A percentile compares a stretch with the other conserved stretches of the same genome.
Conservation (phyloP, 2,113 vertebrate species). For the Gadus chalcogrammus region DNA sequence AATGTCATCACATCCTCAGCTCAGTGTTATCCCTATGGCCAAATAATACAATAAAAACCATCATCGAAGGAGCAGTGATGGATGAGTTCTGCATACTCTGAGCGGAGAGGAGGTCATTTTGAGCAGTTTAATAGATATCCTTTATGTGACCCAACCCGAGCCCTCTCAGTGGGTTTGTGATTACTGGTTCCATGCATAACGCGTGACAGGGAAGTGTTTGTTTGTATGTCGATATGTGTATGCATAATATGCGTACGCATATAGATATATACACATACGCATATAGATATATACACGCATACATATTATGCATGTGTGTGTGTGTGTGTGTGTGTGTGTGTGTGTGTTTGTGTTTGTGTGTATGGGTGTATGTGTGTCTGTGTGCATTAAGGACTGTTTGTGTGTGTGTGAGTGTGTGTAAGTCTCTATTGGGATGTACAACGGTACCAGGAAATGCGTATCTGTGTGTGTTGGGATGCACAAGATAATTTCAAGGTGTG, state of each 20-base stretch:
- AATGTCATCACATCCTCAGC: neutral
- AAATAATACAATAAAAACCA: neutral
- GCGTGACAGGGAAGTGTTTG: neutral
- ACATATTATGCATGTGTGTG: too few species aligned
- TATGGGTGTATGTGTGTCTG: neutral
- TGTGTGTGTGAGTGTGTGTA: too few species aligned
- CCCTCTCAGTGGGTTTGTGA: neutral
- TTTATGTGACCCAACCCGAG: conserved; percentile 32
- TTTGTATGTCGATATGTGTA: neutral
- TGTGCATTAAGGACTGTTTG: too few species aligned
- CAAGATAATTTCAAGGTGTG: too few species aligned
- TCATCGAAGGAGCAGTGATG: conserved; percentile 1
- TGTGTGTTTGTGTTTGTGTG: neutral
- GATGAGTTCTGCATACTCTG: conserved; percentile 42
- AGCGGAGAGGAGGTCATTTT: conserved; percentile 36
- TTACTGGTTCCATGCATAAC: neutral
- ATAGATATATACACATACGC: too few species aligned
- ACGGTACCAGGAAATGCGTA: too few species aligned
- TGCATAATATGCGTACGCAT: too few species aligned
- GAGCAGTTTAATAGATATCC: conserved; percentile 36
- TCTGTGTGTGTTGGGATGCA: too few species aligned
- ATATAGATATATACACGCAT: too few species aligned
- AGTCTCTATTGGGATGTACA: too few species aligned
- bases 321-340: neutral
- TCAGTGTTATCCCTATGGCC: neutral